Base-by-base conservation (phyloP, 2,797 vertebrate species). In the Anolis apletophallus region DNA sequence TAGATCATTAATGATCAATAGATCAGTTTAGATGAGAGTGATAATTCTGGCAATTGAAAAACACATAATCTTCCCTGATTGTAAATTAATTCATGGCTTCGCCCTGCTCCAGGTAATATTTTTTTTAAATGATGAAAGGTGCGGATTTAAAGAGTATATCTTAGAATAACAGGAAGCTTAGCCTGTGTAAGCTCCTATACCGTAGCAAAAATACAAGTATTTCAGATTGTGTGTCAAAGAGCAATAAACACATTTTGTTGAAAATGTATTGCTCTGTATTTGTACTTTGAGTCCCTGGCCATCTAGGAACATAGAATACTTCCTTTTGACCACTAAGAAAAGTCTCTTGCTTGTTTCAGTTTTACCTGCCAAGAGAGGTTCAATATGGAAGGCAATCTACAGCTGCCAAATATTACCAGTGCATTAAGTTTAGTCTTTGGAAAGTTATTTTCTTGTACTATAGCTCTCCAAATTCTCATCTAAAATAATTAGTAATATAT, bases 1-100 rank as follows among this genome's bases (percentile, higher is more conserved):
- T 86, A 90, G 86, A 90, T 94, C 94, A 93, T 95, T 95, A 94
- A 91, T 89, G 89, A 94, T 94, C 95, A 93, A 93, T 93, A 89
- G 85, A 93, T 93, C 64, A 0, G 0, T 89, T 93, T 90, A 92
- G 90, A 87, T 89, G 89, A 92, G 88, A 95, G 95, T 91, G 75
- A 87, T 90, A 93, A 93, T 91, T 93, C 88, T 93, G 87, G 89
- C 87, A 88, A 92, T 21, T 93, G 87, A 88, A 93, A 93, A 94
- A 88, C 64, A 89, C 87, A 86, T 78, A 83, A 64, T 82, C 50
- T 91, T 88, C 68, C 57, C 84, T 87, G 29, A 84, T 91, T 85
- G 69, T 69, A 92, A 92, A 90, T 81, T 61, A 89, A 93, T 93
- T 91, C 0, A 0, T 59, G 87, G 29, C 29, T 89, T 92, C 84